Base-by-base conservation (phyloP, 2,113 vertebrate species). In the Vanacampus margaritifer region DNA sequence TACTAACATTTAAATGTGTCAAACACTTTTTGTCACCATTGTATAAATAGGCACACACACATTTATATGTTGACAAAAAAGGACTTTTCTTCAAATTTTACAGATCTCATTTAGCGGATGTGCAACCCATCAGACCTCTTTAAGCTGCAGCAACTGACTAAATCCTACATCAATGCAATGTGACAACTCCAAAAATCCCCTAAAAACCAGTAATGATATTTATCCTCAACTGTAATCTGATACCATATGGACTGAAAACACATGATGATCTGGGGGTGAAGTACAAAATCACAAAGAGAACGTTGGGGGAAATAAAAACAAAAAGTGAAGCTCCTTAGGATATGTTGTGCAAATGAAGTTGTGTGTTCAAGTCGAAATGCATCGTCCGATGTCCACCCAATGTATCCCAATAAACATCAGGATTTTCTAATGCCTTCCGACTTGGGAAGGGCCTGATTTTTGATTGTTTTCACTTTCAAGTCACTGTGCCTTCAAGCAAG, bases 181-280 rank as follows among this genome's bases (percentile, higher is more conserved):
- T 53, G 68, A 73, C 23, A 37, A 73, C 56, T 65, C 14, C 65
- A 56, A 69, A n/a, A 71, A 70, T 65, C 67, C 65, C 53, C 51
- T 21, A 75, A 51, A 41, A 24, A 4, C 4, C 28, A 53, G 36
- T 67, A 41, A 75, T 43, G 57, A 5, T 5, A 36, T 75, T 73
- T 68, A 82, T 75, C 74, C 68, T 72, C 41, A 17, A 45, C 24
- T 54, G 56, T 70, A 79, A 83, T 69, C 67, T 69, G 69, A 51
- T 13, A 54, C 12, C 12, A 46, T 32, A 23, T 17, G 11, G 67
- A 77, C 13, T 68, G 26, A 63, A 28, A 72, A 43, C 28, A 23
- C 67, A 73, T 71, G 45, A 72, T 67, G 62, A 72, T 11, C 1
- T 2, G 13, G 23, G 23, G n/a, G 65, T 24, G 0, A 26, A 67